A percentile compares a stretch with the other conserved stretches of the same genome.
phyloP scores from a whole-genome alignment of 2,113 vertebrate species.

The Oceanodroma tethys region DNA sequence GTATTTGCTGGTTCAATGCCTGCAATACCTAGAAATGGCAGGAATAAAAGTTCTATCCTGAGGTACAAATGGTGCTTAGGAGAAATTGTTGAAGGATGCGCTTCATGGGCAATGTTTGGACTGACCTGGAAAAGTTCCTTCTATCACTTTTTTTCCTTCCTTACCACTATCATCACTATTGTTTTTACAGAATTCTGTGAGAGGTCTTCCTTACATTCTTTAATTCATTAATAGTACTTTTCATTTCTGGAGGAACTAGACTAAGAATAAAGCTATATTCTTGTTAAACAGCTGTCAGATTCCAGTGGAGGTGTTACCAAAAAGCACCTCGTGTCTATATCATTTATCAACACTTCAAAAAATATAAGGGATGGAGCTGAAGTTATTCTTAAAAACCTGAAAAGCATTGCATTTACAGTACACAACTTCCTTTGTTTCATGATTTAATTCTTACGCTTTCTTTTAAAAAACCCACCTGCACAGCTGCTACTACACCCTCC shows the following conservation, averaged over 20 bases:
- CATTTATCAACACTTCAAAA: background rate
- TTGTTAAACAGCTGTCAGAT: background rate
- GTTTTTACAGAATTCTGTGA: background rate
- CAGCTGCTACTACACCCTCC: background rate
- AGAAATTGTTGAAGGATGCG: background rate
- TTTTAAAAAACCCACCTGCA: background rate
- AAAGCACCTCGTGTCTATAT: background rate
- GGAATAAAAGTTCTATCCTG: background rate
- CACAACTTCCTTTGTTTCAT: background rate
- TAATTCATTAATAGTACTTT: background rate
- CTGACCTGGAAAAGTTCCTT: background rate
- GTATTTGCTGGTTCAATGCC: background rate
- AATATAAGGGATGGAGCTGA: background rate
- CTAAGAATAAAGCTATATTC: background rate
- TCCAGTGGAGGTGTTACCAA: background rate
- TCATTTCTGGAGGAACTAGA: background rate
- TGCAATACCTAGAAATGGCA: background rate
- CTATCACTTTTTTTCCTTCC: background rate
- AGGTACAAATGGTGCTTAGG: background rate
- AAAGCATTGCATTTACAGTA: background rate
- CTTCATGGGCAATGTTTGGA: background rate
- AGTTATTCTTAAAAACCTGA: background rate
- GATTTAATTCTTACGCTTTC: background rate
- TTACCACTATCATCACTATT: background rate
- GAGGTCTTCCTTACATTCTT: background rate